These are phyloP conservation scores for Catocala fraxini DNA, from an alignment of 2,888 invertebrate genomes.

Conservation along the genomic window DNA sequence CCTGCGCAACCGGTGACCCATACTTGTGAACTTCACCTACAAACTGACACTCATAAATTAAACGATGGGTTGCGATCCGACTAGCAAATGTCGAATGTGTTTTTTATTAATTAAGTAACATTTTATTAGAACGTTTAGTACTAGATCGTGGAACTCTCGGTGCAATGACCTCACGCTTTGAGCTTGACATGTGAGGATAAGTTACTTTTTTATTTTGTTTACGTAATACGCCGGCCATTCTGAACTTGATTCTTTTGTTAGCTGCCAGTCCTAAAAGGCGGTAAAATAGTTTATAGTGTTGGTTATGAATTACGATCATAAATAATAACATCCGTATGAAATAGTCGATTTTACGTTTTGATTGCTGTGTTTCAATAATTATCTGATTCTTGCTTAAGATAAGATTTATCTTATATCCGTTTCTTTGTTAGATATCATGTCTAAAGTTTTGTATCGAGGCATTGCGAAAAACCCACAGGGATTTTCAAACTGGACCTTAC, in stretches of 20 bases:
- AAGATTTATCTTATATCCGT: not conserved
- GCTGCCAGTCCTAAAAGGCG: conserved; percentile 3
- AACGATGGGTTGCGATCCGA: conserved; percentile 66
- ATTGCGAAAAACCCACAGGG: not conserved
- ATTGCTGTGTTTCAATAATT: conserved; percentile 1
- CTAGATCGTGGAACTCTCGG: conserved; percentile 22
- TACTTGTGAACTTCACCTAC: conserved; percentile 80
- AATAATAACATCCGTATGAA: conserved; percentile 5
- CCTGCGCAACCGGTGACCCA: conserved; percentile 66
- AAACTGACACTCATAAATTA: conserved; percentile 77
- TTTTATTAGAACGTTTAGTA: conserved; percentile 42
- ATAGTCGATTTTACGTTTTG: not conserved
- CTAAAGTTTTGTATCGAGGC: not conserved
- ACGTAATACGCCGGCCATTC: conserved; percentile 9
- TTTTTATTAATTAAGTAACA: conserved; percentile 25
- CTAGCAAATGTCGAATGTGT: conserved; percentile 40
- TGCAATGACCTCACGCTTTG: conserved; percentile 51
- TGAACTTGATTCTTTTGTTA: conserved; percentile 24
- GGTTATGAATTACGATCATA: conserved; percentile 12
- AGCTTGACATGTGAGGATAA: conserved; percentile 20
- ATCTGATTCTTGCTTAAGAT: not conserved
- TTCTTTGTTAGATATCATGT: not conserved
- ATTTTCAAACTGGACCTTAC: not conserved
- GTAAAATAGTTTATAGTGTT: conserved; percentile 15
- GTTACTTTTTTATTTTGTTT: conserved; percentile 18